These are phyloP conservation scores for Drosophila atripex DNA, from an alignment of 2,888 invertebrate species.

Conservation along the genomic window DNA sequence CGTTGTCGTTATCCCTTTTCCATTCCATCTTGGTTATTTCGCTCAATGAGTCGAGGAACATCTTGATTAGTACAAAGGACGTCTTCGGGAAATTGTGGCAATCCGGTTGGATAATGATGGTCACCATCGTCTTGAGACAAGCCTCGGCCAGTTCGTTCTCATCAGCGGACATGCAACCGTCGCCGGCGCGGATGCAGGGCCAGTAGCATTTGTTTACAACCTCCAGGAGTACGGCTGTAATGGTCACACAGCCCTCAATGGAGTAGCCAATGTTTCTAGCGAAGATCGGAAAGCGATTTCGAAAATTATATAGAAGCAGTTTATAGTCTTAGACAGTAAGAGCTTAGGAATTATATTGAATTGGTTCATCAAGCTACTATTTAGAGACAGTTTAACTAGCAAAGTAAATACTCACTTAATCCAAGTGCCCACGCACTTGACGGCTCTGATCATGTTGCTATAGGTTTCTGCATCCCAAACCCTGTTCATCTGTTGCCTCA, in stretches of 20 bases:
- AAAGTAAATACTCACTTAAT: slow-evolving; percentile 84
- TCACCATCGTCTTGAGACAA: slow-evolving; percentile 87
- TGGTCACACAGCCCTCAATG: slow-evolving; percentile 82
- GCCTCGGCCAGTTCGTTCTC: slow-evolving; percentile 86
- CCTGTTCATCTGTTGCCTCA: slow-evolving; percentile 77
- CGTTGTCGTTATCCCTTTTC: slow-evolving; percentile 84
- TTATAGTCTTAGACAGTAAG: no score
- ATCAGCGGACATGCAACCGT: slow-evolving; percentile 85
- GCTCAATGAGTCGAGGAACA: slow-evolving; percentile 86
- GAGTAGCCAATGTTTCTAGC: slow-evolving; percentile 81
- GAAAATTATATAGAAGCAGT: no score
- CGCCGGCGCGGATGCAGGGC: slow-evolving; percentile 83
- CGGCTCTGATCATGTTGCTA: slow-evolving; percentile 85
- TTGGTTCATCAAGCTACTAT: no score
- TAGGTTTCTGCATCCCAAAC: slow-evolving; percentile 84
- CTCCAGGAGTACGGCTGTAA: slow-evolving; percentile 83
- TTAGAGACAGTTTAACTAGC: no score
- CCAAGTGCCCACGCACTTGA: slow-evolving; percentile 87
- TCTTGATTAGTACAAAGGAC: slow-evolving; percentile 86
- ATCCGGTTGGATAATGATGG: slow-evolving; percentile 86
- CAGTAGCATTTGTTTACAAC: slow-evolving; percentile 84
- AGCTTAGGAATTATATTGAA: no score
- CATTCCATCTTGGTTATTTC: slow-evolving; percentile 85
- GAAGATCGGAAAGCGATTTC: not conserved
- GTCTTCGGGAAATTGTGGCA: slow-evolving; percentile 86